Base-by-base conservation (phyloP, 1,140 invertebrate species). In the Drosophila pectinifera region DNA sequence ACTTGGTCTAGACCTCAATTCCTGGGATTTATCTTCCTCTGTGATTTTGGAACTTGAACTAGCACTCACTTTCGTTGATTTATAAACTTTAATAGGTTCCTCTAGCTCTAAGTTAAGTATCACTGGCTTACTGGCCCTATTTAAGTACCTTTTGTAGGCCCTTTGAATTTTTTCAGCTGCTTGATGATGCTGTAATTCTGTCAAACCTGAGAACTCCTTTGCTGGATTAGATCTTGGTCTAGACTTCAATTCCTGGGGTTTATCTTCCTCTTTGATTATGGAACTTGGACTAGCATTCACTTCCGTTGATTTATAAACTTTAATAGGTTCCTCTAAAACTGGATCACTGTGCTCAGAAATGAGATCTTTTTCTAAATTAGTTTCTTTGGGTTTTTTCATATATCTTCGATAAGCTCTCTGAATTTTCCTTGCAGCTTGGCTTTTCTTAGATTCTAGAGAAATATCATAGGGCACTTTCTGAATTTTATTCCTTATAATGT, bases 351-450 rank as follows among this genome's bases (percentile, higher is more conserved):
- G n/a, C n/a, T n/a, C n/a, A n/a, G 6, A 22, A 16, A n/a, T 0
- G 5, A 18, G 0, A 20, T 53, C 24, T 1, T 11, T 13, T 22
- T 24, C 22, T 13, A 4, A 16, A 20, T 36, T 36, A 11, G 1
- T 13, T 36, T 28, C 31, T 22, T 26, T 26, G 1, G 4, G 11
- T 46, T 65, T 51, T 2, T 26, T 10, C 7, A 28, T 2, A n/a
- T 65, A 68, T 43, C 10, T 34, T 20, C 64, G 16, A 65, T 53
- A 68, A 14, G 64, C 48, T 46, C 51, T 88, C 57, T 88, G 82
- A 57, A 85, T 85, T 49, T 57, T 82, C 0, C 11, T 42, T 5
- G 82, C 82, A 34, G 82, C 78, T 16, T 45, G 1, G 14, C 24
- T 54, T 51, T 64, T 7, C 4, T 28, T 39, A 13, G 22, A 4